Percentiles rank a stretch among this genome's conserved stretches.
Evolutionary conservation across 2,113 vertebrate genomes (phyloP).

Genomic region (Triplophysa tibetana): DNA sequence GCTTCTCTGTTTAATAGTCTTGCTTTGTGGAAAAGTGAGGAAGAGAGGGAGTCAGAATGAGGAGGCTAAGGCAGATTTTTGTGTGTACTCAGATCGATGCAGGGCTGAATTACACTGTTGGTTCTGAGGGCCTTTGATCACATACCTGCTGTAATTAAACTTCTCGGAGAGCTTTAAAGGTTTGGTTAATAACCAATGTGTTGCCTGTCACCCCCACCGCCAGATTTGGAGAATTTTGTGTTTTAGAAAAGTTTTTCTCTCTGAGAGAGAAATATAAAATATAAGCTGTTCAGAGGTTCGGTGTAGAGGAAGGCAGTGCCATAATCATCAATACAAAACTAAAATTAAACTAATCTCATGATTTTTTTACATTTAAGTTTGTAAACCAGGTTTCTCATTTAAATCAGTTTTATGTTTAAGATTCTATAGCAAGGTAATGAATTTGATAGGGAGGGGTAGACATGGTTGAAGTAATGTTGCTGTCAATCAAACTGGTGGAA

Average conservation of each 20-base stretch:
- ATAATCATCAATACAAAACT: too few species aligned
- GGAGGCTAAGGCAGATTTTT: not conserved
- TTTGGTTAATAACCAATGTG: constrained; percentile 23
- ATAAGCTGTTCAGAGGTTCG: not conserved
- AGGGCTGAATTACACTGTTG: constrained; percentile 1
- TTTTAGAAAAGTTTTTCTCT: not conserved
- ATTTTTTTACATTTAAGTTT: too few species aligned
- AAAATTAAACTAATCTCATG: too few species aligned
- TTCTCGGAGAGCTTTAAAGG: constrained; percentile 25
- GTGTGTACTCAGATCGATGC: not conserved
- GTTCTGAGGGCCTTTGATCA: constrained; percentile 26
- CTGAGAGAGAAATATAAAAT: not conserved
- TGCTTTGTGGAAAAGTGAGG: not conserved
- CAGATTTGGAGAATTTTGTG: constrained; percentile 7
- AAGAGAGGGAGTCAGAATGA: not conserved
- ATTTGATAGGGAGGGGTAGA: too few species aligned
- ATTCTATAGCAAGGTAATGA: too few species aligned
- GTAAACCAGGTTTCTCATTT: too few species aligned
- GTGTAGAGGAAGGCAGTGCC: not conserved
- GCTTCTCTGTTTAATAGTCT: not conserved
- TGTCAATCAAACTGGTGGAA: too few species aligned
- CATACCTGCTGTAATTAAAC: constrained; percentile 37
- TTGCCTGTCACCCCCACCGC: constrained; percentile 3
- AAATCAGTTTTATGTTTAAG: too few species aligned
- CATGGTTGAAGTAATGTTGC: too few species aligned